These are phyloP conservation scores for silkworm (Bombyx mori) DNA, from an alignment of 1,140 invertebrate genomes.

Conservation along the genomic window ASM3026992v2 NC_085115.1:7431501-7432000, in stretches of 20 bases:
- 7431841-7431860: too few relatives aligned
- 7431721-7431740: slow-evolving; percentile 66
- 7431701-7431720: slow-evolving; percentile 73
- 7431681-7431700: slow-evolving; percentile 64
- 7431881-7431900: too few relatives aligned
- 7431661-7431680: slow-evolving; percentile 71
- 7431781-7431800: slow-evolving; percentile 45
- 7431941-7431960: too few relatives aligned
- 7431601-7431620: slow-evolving; percentile 41
- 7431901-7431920: too few relatives aligned
- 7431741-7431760: slow-evolving; percentile 64
- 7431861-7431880: too few relatives aligned
- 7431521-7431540: slow-evolving; percentile 56
- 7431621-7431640: slow-evolving; percentile 55
- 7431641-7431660: slow-evolving; percentile 72
- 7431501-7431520: slow-evolving; percentile 59
- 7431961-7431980: too few relatives aligned
- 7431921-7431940: too few relatives aligned
- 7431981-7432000: slow-evolving; percentile 21
- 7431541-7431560: slow-evolving; percentile 17
- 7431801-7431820: slow-evolving; percentile 28
- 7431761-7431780: slow-evolving; percentile 67
- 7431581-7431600: background rate
- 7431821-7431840: slow-evolving; percentile 16
- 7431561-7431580: background rate